phyloP scores from a whole-genome alignment of 2,113 vertebrate genomes.

The Labrus mixtus region DNA sequence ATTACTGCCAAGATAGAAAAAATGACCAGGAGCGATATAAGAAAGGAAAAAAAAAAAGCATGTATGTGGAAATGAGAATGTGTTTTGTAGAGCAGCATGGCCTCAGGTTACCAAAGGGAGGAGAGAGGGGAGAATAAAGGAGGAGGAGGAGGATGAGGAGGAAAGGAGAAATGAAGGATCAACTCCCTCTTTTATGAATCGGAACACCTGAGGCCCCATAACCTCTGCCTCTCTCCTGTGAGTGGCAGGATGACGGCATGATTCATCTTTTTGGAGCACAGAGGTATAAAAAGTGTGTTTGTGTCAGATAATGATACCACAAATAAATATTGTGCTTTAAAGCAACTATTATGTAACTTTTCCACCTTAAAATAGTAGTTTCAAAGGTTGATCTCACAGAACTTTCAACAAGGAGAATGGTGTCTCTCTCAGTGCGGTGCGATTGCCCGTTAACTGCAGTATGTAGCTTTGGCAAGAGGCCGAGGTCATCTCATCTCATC shows the following conservation, averaged over 20 bases:
- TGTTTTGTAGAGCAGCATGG: conserved; percentile 32
- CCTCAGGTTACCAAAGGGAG: conserved; percentile 43
- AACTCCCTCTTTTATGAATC: conserved; percentile 42
- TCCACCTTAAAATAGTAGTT: too few relatives aligned
- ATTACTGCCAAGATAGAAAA: not conserved
- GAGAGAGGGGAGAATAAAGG: conserved; percentile 3
- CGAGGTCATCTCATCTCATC: too few relatives aligned
- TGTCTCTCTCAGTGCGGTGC: too few relatives aligned
- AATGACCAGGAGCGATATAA: not conserved
- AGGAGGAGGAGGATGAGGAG: conserved; percentile 6
- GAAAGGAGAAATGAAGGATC: conserved; percentile 44
- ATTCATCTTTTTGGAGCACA: conserved; percentile 28
- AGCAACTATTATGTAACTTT: too few relatives aligned
- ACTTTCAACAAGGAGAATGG: too few relatives aligned
- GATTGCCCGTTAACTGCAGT: too few relatives aligned
- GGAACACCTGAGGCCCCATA: conserved; percentile 48
- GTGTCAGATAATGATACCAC: not conserved
- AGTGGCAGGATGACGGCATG: conserved; percentile 17
- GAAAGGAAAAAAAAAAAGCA: conserved; percentile 2
- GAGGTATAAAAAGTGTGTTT: conserved; percentile 2
- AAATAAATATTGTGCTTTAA: not conserved
- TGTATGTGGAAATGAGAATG: conserved; percentile 41
- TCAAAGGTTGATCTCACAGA: not conserved
- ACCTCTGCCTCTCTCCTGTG: conserved; percentile 1
- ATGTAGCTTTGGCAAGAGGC: too few relatives aligned